A percentile compares a stretch with the other conserved stretches of the same genome.
Evolutionary conservation across 2,888 invertebrate genomes (phyloP).

Genomic region (Monopis laevigella): DNA sequence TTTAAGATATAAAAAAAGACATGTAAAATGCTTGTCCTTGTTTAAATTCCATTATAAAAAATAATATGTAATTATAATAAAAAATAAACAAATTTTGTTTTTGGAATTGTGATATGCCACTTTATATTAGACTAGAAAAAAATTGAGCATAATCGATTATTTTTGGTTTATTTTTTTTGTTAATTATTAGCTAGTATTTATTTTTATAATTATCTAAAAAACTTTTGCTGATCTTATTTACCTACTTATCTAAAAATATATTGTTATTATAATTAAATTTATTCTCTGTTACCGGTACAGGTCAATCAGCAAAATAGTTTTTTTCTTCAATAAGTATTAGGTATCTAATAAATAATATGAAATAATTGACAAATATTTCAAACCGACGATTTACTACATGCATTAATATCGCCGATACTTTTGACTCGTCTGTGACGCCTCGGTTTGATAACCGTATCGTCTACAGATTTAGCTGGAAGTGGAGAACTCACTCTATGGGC

Average conservation of each 20-base stretch:
- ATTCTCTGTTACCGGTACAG: no score
- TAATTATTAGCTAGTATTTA: no score
- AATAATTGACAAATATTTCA: slow-evolving; percentile 24
- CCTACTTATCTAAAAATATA: no score
- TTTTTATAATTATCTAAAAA: no score
- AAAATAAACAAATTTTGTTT: slow-evolving; percentile 4
- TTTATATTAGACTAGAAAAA: slow-evolving; percentile 13
- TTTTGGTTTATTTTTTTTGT: slow-evolving; percentile 7
- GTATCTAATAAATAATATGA: no score
- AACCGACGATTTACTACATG: slow-evolving; percentile 54
- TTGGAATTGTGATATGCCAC: slow-evolving; percentile 12
- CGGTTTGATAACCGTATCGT: slow-evolving; percentile 52
- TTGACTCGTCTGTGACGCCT: slow-evolving; percentile 74
- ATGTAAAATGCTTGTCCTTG: slow-evolving; percentile 10
- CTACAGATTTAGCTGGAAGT: slow-evolving; percentile 51
- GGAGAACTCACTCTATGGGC: slow-evolving; percentile 60
- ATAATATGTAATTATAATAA: slow-evolving; percentile 6
- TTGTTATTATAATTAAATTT: no score
- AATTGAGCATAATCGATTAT: slow-evolving; percentile 12
- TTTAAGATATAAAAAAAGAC: slow-evolving; percentile 16
- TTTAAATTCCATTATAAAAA: slow-evolving; percentile 11
- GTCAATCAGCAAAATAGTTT: no score
- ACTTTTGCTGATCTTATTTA: no score
- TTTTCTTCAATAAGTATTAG: no score
- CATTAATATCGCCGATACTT: slow-evolving; percentile 80